Evolutionary conservation across 2,888 invertebrate species (phyloP), one percentile per base, ranked within the genome.

Genomic region (Synanthedon formicaeformis): DNA sequence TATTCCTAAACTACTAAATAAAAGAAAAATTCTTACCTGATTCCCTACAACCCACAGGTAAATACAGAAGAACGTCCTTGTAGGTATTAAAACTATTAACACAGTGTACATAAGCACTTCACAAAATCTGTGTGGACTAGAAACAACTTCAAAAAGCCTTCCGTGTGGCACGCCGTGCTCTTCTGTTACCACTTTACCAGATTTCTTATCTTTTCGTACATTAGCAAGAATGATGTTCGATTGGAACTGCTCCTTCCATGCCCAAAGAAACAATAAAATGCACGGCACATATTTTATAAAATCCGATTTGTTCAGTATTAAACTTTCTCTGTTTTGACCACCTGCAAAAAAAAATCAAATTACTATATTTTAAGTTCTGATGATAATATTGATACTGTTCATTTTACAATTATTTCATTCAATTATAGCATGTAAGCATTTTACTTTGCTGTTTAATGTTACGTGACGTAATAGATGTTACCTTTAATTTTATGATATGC

Each of bases 61-160:
- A 12, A 94, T 89, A 59, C 90, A 92, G 62, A 91, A 90, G 40
- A 93, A 93, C 0, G 89, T 88, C 63, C 91, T 92, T 1, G 90
- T 88, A 54, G 91, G 91, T 49, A 96, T 81, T 16, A 96, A 78
- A 1, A 92, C 58, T 11, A 90, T 75, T n/a, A 95, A 69, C 4
- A 89, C 80, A 0, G 91, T 67, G 65, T 96, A 96, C 73, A 95
- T 89, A 0, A 92, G 60, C 14, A 95, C 89, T 75, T 96, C 96
- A 56, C 92, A 93, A 63, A 93, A 82, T 74, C 94, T 92, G 64
- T 97, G 94, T 0, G 97, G 97, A 55, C 94, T 93, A 0, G 96
- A 95, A 0, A 97, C 88, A 55, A 89, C 87, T 40, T 94, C 88
- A 69, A 97, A 98, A 76, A 92, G 89, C 51, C 93, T 92, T 1